Evolutionary conservation across 1,140 invertebrate genomes (phyloP).

Genomic region (Caenorhabditis remanei): DNA sequence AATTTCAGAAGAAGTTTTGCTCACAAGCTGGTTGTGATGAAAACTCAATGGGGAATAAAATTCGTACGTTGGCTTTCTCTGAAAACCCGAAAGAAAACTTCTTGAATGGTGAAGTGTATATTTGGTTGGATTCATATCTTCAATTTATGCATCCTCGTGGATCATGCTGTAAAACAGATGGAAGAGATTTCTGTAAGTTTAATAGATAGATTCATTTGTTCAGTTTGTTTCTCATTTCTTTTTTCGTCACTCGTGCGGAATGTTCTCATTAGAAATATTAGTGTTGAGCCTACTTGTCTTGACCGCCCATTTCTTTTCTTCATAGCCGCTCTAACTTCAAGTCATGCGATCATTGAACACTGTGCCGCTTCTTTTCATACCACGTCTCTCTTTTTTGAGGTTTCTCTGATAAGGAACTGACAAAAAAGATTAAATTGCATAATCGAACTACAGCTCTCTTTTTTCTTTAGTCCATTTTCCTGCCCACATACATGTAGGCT

Average conservation of each 20-base stretch:
- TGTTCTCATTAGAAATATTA: neutral
- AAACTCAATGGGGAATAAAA: conserved; percentile 86
- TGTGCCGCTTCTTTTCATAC: neutral
- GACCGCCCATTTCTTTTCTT: conserved; percentile 9
- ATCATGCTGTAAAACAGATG: conserved; percentile 77
- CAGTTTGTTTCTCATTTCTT: neutral
- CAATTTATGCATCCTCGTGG: conserved; percentile 83
- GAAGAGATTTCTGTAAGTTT: conserved; percentile 16
- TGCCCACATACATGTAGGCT: neutral
- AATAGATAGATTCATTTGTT: neutral
- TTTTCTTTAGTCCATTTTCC: neutral
- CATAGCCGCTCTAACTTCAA: neutral
- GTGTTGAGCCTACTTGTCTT: conserved; percentile 1
- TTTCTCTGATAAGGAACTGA: conserved; percentile 14
- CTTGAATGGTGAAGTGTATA: conserved; percentile 85
- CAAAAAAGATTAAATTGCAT: conserved; percentile 15
- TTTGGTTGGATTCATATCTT: conserved; percentile 93
- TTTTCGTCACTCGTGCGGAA: neutral
- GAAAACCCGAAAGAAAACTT: conserved; percentile 81
- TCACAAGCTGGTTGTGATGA: conserved; percentile 81
- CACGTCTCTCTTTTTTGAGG: neutral
- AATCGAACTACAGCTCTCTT: conserved; percentile 11
- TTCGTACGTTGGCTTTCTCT: conserved; percentile 84
- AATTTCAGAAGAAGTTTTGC: conserved; percentile 86
- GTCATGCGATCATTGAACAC: neutral